These are phyloP conservation scores for Tyria jacobaeae DNA, from an alignment of 2,888 invertebrate species.

Conservation along the genomic window DNA sequence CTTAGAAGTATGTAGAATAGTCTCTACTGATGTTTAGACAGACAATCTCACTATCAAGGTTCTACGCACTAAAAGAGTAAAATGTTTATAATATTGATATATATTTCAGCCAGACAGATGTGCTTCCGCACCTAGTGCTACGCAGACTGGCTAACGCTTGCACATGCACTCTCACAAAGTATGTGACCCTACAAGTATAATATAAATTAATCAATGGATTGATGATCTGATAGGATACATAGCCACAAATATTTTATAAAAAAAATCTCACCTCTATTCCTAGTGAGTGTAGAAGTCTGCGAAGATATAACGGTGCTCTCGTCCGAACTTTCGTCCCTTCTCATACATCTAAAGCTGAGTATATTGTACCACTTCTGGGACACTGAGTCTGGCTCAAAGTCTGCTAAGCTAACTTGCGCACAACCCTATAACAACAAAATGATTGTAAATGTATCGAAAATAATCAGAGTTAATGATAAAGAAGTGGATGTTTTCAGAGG, in stretches of 20 bases:
- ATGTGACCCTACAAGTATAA: no score
- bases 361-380: constrained; percentile 98
- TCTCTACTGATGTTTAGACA: no score
- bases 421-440: constrained; percentile 90
- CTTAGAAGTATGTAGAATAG: no score
- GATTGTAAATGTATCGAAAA: constrained; percentile 3
- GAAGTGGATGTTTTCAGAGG: constrained; percentile 55
- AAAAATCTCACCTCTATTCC: constrained; percentile 90
- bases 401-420: constrained; percentile 97
- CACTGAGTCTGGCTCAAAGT: constrained; percentile 94
- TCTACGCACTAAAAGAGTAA: no score
- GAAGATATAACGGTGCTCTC: constrained; percentile 98
- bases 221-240: no score
- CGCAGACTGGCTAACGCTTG: no score
- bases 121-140: no score
- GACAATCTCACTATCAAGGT: no score
- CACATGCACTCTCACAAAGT: no score
- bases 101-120: no score
- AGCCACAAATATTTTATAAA: background rate
- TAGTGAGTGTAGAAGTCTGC: constrained; percentile 97
- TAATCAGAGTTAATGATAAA: background rate
- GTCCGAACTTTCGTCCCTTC: constrained; percentile 96
- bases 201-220: no score
- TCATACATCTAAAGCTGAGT: constrained; percentile 88
- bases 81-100: no score